A percentile compares a stretch with the other conserved stretches of the same genome.
Evolutionary conservation across 2,113 vertebrate genomes (phyloP).

Genomic region (Cairina moschata): DNA sequence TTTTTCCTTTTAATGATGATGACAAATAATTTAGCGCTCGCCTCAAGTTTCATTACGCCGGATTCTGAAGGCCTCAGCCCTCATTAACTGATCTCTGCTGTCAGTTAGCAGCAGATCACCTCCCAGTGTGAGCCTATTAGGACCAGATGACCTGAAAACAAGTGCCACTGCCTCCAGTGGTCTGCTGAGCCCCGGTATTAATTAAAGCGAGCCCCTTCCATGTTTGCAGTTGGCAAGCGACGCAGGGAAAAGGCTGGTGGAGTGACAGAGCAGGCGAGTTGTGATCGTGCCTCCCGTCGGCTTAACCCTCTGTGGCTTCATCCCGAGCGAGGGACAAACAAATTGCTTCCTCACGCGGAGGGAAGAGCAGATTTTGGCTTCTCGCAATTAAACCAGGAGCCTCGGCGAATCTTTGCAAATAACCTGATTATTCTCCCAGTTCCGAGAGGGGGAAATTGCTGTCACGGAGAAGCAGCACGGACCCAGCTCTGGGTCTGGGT

Average conservation of each 20-base stretch:
- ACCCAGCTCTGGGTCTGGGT: not conserved
- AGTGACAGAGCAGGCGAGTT: not conserved
- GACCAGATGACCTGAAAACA: conserved; percentile 84
- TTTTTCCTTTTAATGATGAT: not conserved
- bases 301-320: not conserved
- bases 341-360: fast-evolving
- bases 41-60: conserved; percentile 20
- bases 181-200: conserved; percentile 74
- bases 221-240: conserved; percentile 1
- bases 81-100: conserved; percentile 77
- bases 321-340: not conserved
- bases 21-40: not conserved
- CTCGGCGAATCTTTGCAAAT: not conserved
- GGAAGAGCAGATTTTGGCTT: not conserved
- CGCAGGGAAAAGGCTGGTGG: not conserved
- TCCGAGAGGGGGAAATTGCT: not conserved
- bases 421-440: not conserved
- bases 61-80: conserved; percentile 59
- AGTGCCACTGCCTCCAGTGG: conserved; percentile 74
- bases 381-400: not conserved
- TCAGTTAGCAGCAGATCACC: conserved; percentile 87
- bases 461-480: not conserved
- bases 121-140: conserved; percentile 85
- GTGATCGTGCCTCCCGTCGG: not conserved
- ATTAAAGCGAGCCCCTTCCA: conserved; percentile 74